Evolutionary conservation across 2,113 vertebrate genomes (phyloP).

Genomic region (Antigone vipio): DNA sequence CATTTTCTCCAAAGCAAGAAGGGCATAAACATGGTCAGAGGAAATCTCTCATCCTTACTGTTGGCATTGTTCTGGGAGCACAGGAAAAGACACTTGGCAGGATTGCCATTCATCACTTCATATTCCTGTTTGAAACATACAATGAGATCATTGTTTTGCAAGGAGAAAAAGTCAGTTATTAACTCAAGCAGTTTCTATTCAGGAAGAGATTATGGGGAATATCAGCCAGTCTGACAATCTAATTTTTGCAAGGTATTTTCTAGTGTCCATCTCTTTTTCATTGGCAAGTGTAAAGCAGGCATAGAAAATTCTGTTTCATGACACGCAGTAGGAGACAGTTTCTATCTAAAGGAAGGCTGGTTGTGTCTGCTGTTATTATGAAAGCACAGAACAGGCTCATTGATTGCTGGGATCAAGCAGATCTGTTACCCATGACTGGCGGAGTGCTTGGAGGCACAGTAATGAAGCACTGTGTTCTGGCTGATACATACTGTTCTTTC

Average conservation of each 20-base stretch:
- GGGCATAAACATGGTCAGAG: background rate
- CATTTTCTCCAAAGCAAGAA: slow-evolving; percentile 3
- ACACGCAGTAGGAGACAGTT: background rate
- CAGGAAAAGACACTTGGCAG: background rate
- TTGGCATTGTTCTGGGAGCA: background rate
- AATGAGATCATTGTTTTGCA: slow-evolving; percentile 12
- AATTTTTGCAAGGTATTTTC: background rate
- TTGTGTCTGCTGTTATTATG: background rate
- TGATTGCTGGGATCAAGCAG: background rate
- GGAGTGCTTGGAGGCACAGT: background rate
- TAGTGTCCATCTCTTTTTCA: background rate
- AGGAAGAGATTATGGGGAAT: background rate
- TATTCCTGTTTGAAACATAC: background rate
- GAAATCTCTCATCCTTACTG: background rate
- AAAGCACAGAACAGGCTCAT: background rate
- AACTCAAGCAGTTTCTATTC: background rate
- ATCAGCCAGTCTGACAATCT: background rate
- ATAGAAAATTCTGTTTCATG: background rate
- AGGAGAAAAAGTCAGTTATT: background rate
- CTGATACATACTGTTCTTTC: background rate
- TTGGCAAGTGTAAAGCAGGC: background rate
- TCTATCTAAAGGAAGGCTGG: background rate
- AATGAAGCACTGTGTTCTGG: background rate
- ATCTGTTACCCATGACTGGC: background rate
- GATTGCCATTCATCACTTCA: background rate